A percentile compares a stretch with the other conserved stretches of the same genome.
These are phyloP conservation scores for Enteromius mattozi DNA, from an alignment of 2,797 vertebrate species.

Conservation along the genomic window DNA sequence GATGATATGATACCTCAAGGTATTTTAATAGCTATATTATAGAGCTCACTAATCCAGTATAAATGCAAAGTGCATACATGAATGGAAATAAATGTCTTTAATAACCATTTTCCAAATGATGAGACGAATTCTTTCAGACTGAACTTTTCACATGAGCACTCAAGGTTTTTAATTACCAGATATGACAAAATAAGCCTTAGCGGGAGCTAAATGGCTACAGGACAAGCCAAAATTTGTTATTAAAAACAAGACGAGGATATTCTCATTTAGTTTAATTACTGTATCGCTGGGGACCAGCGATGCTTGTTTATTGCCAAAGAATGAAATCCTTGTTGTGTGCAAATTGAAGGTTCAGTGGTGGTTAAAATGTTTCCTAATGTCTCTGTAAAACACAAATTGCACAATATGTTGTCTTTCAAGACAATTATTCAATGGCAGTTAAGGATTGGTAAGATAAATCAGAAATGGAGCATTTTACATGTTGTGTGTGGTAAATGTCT, in stretches of 20 bases:
- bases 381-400: background rate
- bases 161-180: constrained; percentile 1
- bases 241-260: constrained; percentile 27
- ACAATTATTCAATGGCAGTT: background rate
- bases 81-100: constrained; percentile 19
- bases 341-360: background rate
- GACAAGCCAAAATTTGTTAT: constrained; percentile 20
- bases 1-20: background rate
- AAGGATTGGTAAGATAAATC: background rate
- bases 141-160: constrained; percentile 7
- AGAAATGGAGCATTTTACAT: background rate
- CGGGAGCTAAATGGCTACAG: background rate
- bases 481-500: background rate
- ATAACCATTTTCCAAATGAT: constrained; percentile 18
- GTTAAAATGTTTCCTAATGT: constrained; percentile 9
- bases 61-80: background rate
- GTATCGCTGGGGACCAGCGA: background rate
- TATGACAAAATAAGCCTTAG: constrained; percentile 9
- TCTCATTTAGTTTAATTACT: constrained; percentile 33
- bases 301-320: constrained; percentile 33
- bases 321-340: constrained; percentile 9
- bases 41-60: background rate
- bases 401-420: background rate
- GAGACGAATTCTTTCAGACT: background rate
- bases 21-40: constrained; percentile 9